Evolutionary conservation across 1,140 invertebrate species (phyloP).

Genomic region (Cyphomyrmex costatus): DNA sequence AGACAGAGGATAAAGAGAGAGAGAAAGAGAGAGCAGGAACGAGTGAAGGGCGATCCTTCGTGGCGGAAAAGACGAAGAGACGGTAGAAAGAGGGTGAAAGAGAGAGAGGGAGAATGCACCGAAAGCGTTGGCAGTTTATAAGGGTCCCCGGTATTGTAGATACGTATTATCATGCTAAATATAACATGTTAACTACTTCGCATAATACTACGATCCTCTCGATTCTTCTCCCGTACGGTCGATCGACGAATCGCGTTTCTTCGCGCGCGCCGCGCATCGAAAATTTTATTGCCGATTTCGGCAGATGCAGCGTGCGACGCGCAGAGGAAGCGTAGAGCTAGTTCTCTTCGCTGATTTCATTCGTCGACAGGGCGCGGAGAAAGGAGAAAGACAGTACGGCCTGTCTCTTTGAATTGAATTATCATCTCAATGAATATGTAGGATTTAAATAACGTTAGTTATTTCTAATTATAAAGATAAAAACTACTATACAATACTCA

Average conservation of each 20-base stretch:
- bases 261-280: slow-evolving; percentile 57
- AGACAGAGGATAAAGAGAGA: slow-evolving; percentile 38
- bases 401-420: slow-evolving; percentile 28
- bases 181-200: slow-evolving; percentile 87
- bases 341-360: slow-evolving; percentile 35
- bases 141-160: slow-evolving; percentile 85
- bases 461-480: background rate
- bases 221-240: slow-evolving; percentile 65
- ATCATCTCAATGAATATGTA: slow-evolving; percentile 38
- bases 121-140: slow-evolving; percentile 87
- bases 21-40: slow-evolving; percentile 28
- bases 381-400: background rate
- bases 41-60: slow-evolving; percentile 48
- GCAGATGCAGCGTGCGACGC: slow-evolving; percentile 66
- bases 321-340: slow-evolving; percentile 1
- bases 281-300: slow-evolving; percentile 76
- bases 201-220: slow-evolving; percentile 82
- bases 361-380: background rate
- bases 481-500: background rate
- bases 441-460: background rate
- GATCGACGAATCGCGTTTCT: slow-evolving; percentile 76
- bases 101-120: slow-evolving; percentile 75
- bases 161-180: slow-evolving; percentile 87
- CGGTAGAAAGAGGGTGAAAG: slow-evolving; percentile 51
- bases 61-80: slow-evolving; percentile 29